A percentile compares a stretch with the other conserved stretches of the same genome.
Evolutionary conservation across 2,113 vertebrate genomes (phyloP).

Genomic region (Benthochromis sp.): DNA sequence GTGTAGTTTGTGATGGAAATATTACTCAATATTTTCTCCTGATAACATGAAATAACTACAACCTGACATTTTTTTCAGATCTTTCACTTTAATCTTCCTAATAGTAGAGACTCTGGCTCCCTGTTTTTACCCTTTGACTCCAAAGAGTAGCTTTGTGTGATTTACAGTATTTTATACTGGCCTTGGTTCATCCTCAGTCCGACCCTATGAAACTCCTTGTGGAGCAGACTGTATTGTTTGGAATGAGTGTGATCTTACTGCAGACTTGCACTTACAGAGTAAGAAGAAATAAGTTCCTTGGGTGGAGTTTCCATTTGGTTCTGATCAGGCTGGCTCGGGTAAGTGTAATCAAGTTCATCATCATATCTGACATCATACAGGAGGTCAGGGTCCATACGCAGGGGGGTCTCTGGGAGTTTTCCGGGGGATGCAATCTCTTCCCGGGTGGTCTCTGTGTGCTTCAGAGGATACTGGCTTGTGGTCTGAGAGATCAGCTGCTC

Average conservation of each 20-base stretch:
- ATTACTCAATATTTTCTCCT: background rate
- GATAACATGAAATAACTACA: background rate
- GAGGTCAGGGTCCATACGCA: conserved; percentile 75
- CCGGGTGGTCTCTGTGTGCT: conserved; percentile 82
- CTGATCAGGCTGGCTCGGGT: conserved; percentile 34
- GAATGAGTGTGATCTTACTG: background rate
- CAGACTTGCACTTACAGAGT: conserved; percentile 73
- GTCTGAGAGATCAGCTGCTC: conserved; percentile 79
- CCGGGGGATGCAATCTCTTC: conserved; percentile 84
- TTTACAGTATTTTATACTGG: background rate
- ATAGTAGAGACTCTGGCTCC: background rate
- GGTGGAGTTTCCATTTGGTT: conserved; percentile 79
- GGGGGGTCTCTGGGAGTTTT: conserved; percentile 89
- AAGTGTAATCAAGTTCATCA: conserved; percentile 65
- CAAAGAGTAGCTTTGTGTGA: background rate
- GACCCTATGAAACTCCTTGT: background rate
- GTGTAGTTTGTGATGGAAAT: background rate
- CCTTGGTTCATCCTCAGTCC: background rate
- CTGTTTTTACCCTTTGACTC: background rate
- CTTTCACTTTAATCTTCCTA: background rate
- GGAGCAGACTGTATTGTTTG: background rate
- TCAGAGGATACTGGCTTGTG: conserved; percentile 83
- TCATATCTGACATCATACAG: conserved; percentile 69
- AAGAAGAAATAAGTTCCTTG: conserved; percentile 80
- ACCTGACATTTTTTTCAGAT: background rate